Base-by-base conservation (phyloP, 2,113 vertebrate genomes). In the Tichodroma muraria region DNA sequence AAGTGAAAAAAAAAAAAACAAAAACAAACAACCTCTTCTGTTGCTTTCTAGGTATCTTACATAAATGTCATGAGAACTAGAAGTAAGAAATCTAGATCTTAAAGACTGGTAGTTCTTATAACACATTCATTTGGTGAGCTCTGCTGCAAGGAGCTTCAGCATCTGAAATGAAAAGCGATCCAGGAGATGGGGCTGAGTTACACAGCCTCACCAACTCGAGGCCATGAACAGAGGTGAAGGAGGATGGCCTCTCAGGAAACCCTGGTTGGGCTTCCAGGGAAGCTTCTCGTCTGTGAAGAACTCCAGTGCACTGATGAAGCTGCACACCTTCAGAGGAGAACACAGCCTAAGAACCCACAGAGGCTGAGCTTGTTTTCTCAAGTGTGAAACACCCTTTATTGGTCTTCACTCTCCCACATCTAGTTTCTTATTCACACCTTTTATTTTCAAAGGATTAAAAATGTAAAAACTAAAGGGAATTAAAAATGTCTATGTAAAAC, bases 271-370 rank as follows among this genome's bases (percentile, higher is more conserved):
- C 15, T 75, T 79, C 70, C 66, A 68, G 44, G 33, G 65, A 73
- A 54, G 27, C 57, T 80, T 60, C 56, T 40, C 11, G 33, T 24
- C 17, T 6, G 8, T 45, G 33, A 82, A 25, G 21, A 82, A 27
- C 23, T 70, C 24, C 20, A 77, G 14, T 0, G 1, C 47, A 30
- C 23, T 30, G 49, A 68, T 2, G 1, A 18, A 44, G 19, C 6
- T 31, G 22, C 33, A 53, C 15, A 37, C 12, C 50, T 72, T 61
- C 50, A 75, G 15, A 73, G 52, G 2, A 79, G n/a, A 73, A 37
- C 3, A 40, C 10, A 69, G 40, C 4, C 1, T 21, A 60, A 38
- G 44, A 35, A 37, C 31, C 56, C 63, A 27, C 13, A 21, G 28
- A 35, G 6, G 2, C 9, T 52, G 20, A 89, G 35, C 14, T 56